These are phyloP conservation scores for Corvus moneduloides DNA, from an alignment of 2,113 vertebrate species.

Conservation along the genomic window DNA sequence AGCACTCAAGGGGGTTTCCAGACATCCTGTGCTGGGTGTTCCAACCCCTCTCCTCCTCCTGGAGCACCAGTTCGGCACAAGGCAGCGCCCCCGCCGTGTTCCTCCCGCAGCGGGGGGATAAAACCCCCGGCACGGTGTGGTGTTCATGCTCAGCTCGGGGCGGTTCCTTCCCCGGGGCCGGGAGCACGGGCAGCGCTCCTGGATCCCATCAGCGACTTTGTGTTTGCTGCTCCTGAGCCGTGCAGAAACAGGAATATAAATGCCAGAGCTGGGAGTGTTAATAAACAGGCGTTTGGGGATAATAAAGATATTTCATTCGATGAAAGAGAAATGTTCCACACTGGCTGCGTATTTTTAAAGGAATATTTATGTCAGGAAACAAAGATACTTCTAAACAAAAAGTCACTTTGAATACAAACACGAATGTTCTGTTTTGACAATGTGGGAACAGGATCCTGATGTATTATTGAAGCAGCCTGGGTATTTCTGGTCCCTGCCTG, in stretches of 20 bases:
- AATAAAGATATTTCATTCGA: neutral
- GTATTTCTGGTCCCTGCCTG: neutral
- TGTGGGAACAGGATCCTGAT: slow-evolving; percentile 14
- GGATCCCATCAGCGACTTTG: neutral
- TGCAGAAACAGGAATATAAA: neutral
- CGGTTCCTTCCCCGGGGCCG: neutral
- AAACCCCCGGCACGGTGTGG: neutral
- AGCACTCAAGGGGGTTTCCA: accelerated
- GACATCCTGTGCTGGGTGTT: neutral
- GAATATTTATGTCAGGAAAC: slow-evolving; percentile 6
- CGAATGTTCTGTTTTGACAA: slow-evolving; percentile 27
- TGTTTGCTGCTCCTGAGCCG: neutral
- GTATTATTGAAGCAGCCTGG: slow-evolving; percentile 11
- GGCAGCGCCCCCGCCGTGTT: neutral
- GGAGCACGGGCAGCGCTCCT: neutral
- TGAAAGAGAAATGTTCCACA: neutral
- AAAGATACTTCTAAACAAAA: slow-evolving; percentile 22
- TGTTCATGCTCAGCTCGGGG: neutral
- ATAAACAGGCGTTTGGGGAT: neutral
- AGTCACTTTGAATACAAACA: neutral
- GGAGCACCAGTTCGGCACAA: accelerated
- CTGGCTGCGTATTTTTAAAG: neutral
- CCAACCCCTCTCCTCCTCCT: neutral
- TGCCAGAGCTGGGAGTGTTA: neutral
- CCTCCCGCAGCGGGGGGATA: neutral